Evolutionary conservation across 2,888 invertebrate genomes (phyloP).

Genomic region (Zaprionus bogoriensis): DNA sequence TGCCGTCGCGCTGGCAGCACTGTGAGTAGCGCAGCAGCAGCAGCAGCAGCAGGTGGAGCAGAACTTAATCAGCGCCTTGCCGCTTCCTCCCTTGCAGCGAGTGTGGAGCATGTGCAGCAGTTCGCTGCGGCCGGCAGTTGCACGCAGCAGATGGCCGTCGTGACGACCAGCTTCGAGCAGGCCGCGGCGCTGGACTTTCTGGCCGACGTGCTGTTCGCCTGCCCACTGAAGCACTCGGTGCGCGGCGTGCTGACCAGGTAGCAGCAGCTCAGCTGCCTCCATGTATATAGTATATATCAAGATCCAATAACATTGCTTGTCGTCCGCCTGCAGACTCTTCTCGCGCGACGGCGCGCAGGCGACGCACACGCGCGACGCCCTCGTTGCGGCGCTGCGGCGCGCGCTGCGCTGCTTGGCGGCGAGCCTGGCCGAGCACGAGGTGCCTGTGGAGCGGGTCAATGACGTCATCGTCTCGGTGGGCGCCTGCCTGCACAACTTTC

Average conservation of each 20-base stretch:
- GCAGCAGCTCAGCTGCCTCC: conserved; percentile 18
- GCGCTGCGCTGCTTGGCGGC: conserved; percentile 54
- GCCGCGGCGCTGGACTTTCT: conserved; percentile 56
- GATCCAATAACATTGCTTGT: no score
- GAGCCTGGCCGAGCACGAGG: conserved; percentile 8
- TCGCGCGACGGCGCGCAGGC: conserved; percentile 26
- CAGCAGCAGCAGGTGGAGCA: no score
- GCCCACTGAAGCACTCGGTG: conserved; percentile 82
- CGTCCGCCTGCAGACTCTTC: conserved; percentile 45
- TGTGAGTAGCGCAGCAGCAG: no score
- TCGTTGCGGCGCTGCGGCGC: conserved; percentile 55
- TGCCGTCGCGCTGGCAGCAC: conserved; percentile 32
- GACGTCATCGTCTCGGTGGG: conserved; percentile 68
- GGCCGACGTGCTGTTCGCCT: conserved; percentile 78
- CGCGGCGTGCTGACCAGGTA: conserved; percentile 82
- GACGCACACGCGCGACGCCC: conserved; percentile 36
- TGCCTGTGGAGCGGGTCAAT: conserved; percentile 55
- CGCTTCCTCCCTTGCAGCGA: conserved; percentile 7
- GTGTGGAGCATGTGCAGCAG: conserved; percentile 14
- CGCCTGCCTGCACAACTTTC: conserved; percentile 81
- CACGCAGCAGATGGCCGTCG: conserved; percentile 30
- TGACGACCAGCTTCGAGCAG: conserved; percentile 11
- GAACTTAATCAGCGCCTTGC: no score
- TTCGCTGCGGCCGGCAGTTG: conserved; percentile 34
- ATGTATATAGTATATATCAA: neutral